These are phyloP conservation scores for Drosophila mayri DNA, from an alignment of 1,140 invertebrate genomes.

Conservation along the genomic window DNA sequence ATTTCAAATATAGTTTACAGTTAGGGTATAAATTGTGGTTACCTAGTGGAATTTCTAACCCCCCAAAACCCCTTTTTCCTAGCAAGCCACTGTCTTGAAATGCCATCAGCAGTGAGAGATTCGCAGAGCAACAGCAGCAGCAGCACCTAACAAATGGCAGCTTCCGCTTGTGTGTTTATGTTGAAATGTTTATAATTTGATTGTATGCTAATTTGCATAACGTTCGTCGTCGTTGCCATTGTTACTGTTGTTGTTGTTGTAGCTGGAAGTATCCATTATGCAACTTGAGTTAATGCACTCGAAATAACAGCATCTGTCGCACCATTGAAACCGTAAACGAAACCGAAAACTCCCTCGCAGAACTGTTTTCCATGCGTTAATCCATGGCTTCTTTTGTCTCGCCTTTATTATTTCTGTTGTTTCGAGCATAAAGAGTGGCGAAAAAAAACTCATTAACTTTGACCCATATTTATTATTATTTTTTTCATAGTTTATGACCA, in stretches of 20 bases:
- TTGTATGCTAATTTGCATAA: slow-evolving; percentile 74
- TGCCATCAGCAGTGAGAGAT: slow-evolving; percentile 15
- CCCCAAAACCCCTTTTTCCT: not conserved
- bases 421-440: slow-evolving; percentile 30
- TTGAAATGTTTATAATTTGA: slow-evolving; percentile 76
- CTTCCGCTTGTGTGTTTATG: slow-evolving; percentile 65
- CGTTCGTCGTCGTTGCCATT: slow-evolving; percentile 1
- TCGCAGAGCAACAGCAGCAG: slow-evolving; percentile 4
- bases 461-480: slow-evolving; percentile 46
- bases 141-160: slow-evolving; percentile 56
- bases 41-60: not conserved
- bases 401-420: slow-evolving; percentile 28
- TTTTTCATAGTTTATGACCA: slow-evolving; percentile 36
- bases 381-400: slow-evolving; percentile 40
- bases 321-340: slow-evolving; percentile 42
- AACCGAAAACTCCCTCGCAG: slow-evolving; percentile 36
- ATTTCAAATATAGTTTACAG: not conserved
- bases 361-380: slow-evolving; percentile 24
- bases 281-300: slow-evolving; percentile 46
- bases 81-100: slow-evolving; percentile 8
- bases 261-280: slow-evolving; percentile 50
- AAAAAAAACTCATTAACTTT: slow-evolving; percentile 61
- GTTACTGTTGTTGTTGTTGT: slow-evolving; percentile 18
- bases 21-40: too few relatives aligned
- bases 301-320: slow-evolving; percentile 48